These are phyloP conservation scores for Platorchestia sp. DNA, from an alignment of 1,140 invertebrate species.

Conservation along the genomic window DNA sequence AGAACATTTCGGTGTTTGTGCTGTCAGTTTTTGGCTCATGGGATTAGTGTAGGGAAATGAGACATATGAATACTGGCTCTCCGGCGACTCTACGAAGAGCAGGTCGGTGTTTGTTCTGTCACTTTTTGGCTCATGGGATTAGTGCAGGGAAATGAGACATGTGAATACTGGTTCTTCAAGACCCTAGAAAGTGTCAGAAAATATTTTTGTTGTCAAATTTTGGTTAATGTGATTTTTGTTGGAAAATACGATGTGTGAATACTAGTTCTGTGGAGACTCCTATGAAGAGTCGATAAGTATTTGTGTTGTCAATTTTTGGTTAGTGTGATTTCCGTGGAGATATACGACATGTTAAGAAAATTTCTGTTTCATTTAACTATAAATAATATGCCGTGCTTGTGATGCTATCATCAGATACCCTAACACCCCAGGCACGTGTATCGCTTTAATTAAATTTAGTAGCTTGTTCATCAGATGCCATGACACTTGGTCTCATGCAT, in stretches of 20 bases:
- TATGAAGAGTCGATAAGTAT: no score
- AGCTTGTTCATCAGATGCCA: no score
- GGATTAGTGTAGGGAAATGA: background rate
- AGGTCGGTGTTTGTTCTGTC: background rate
- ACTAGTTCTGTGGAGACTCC: no score
- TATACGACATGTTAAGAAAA: no score
- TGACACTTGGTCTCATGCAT: no score
- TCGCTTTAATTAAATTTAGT: no score
- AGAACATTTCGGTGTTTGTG: background rate
- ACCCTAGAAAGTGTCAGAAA: background rate
- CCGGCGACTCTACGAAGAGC: background rate
- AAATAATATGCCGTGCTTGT: no score
- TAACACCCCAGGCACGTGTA: no score
- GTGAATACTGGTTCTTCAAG: slow-evolving; percentile 11
- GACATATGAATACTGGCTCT: slow-evolving; percentile 23
- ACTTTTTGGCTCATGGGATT: background rate
- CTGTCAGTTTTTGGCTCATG: background rate
- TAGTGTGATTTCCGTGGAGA: no score
- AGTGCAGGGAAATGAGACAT: background rate
- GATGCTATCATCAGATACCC: no score
- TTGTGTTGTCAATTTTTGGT: no score
- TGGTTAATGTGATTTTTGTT: background rate
- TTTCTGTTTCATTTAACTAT: no score
- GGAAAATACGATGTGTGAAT: background rate
- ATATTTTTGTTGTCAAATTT: background rate